Conservation (phyloP, 1,140 invertebrate genomes). For the Laodelphax striatellus region DNA sequence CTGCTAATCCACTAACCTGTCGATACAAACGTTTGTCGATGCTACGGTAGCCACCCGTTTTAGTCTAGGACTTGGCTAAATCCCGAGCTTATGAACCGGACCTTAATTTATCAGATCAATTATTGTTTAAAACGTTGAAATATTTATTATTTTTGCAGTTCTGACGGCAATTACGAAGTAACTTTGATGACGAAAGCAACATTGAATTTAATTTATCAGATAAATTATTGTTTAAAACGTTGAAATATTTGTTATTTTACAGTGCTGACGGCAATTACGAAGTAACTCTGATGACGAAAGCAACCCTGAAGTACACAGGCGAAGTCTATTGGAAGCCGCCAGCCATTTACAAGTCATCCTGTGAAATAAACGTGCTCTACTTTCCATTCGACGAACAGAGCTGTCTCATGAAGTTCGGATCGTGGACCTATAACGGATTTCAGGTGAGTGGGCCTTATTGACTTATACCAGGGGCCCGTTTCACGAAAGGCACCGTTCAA, state of each 20-base stretch:
- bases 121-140: no score
- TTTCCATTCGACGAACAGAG: constrained; percentile 91
- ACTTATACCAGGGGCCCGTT: no score
- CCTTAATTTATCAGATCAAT: no score
- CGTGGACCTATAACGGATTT: constrained; percentile 86
- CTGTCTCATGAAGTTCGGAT: constrained; percentile 92
- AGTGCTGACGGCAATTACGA: constrained; percentile 95
- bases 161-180: constrained; percentile 95
- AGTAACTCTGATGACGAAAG: constrained; percentile 94
- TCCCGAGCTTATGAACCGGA: no score
- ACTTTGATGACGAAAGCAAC: constrained; percentile 95
- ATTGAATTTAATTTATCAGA: no score
- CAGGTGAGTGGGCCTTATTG: constrained; percentile 54
- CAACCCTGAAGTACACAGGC: constrained; percentile 77
- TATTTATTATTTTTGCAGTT: constrained; percentile 41
- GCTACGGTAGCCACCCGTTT: no score
- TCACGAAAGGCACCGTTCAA: no score
- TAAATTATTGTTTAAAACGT: no score
- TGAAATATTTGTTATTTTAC: constrained; percentile 20
- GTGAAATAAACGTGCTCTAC: constrained; percentile 91
- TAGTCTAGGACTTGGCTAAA: no score
- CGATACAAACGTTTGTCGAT: no score
- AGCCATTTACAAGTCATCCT: constrained; percentile 97
- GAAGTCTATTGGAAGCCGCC: constrained; percentile 95
- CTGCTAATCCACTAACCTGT: no score